Base-by-base conservation (phyloP, 1,140 invertebrate species). In the Drosophila melanica region DNA sequence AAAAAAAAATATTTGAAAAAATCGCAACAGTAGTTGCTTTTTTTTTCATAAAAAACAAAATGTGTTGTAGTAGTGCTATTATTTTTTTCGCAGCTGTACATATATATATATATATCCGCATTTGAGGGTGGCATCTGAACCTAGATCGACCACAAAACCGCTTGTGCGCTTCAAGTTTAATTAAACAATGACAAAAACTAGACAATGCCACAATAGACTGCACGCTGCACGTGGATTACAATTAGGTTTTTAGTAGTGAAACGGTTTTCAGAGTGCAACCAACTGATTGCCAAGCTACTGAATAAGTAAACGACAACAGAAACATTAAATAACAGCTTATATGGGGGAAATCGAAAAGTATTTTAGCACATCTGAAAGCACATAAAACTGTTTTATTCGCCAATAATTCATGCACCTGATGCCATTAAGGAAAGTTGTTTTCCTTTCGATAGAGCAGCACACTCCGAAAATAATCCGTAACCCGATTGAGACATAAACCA, bases 151-250 rank as follows among this genome's bases (percentile, higher is more conserved):
- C 79, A 69, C 81, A 87, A 86, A 74, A 78, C 84, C 84, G 82
- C 82, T 87, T 82, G 82, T 81, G 50, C 69, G 81, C 79, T 87
- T 82, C 81, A 82, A 80, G 79, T 86, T 86, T 86, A 86, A 86
- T 87, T 86, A 86, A 87, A 87, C 81, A 86, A 87, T 82, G 81
- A 86, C 86, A 75, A 81, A 73, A 86, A 73, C 75, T 63, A 74
- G 53, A 68, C 55, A 47, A 54, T 45, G 51, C 78, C 70, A 81
- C 68, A 68, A 74, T 65, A 62, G 50, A 54, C 57, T 47, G 27
- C 66, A 65, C 37, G n/a, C 68, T 27, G 42, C 51, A 12, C 23
- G 27, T 51, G 63, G 54, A 72, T 72, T 67, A 72, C 69, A 72
- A 72, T 72, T 72, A 59, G 48, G 65, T 67, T 59, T 53, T 58